Evolutionary conservation across 2,113 vertebrate genomes (phyloP), one percentile per base, ranked within the genome.

Genomic region (Myiozetetes cayanensis): DNA sequence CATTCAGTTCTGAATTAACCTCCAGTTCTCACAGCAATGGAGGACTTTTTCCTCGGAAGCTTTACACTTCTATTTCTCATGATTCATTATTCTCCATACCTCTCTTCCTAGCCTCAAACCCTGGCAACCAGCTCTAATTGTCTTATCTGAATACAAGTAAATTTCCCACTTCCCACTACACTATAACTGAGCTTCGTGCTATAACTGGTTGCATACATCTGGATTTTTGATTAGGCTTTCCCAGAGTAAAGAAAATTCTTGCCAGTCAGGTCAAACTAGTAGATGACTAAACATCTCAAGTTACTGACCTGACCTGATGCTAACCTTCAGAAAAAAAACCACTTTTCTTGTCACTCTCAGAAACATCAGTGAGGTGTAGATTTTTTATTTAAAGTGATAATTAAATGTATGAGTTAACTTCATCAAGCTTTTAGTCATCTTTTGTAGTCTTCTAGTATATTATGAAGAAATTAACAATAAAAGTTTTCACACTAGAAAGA

Each of bases 221-320:
- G 96, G 94, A 95, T 97, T 98, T 97, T 96, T 97, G 87, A 97
- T 97, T 96, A 96, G 56, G 65, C 61, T 96, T 96, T 97, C 90
- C 82, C 88, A 93, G 85, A 96, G 89, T 89, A 94, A 96, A 97
- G 93, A 97, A 97, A 97, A 97, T 97, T 96, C 96, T 97, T 4
- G 6, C 56, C 87, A 93, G 87, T 93, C 95, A 96, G 86, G 95
- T 97, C 96, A 97, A 96, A 96, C 84, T 89, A 96, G 93, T 87
- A 92, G 95, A 96, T 96, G 96, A 95, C 93, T 97, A 96, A 86
- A 91, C 87, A 96, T 96, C 83, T 98, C 89, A 83, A 97, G 87
- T 97, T 98, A 96, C 97, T 97, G 92, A 94, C 85, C 79, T 97
- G 97, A 97, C 97, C 97, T 92, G 79, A 88, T 87, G 94, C 41